Percentiles rank a stretch among this genome's conserved stretches.
These are phyloP conservation scores for Rhopalosiphum nymphaeae DNA, from an alignment of 2,888 invertebrate genomes.

Conservation along the genomic window DNA sequence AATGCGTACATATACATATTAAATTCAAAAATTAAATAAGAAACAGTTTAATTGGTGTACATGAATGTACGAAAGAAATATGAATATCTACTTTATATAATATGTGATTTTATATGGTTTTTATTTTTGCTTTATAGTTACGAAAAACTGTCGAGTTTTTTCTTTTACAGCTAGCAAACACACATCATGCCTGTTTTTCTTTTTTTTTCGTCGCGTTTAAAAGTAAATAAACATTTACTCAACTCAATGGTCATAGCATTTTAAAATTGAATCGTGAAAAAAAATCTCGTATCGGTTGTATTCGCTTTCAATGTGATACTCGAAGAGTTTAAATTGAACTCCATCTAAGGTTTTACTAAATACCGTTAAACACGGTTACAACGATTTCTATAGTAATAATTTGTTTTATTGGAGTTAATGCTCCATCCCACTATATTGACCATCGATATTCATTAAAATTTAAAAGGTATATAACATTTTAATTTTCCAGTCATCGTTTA, in stretches of 20 bases:
- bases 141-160: not conserved
- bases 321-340: conserved; percentile 3
- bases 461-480: not conserved
- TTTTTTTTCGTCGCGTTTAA: not conserved
- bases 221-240: not conserved
- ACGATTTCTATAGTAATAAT: not conserved
- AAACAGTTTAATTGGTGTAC: not conserved
- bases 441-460: not conserved
- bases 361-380: not conserved
- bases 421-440: not conserved
- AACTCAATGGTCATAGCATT: not conserved
- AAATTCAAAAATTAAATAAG: not conserved
- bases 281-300: not conserved
- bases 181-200: not conserved
- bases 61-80: not conserved
- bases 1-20: not conserved
- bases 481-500: not conserved
- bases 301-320: not conserved
- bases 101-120: conserved; percentile 1
- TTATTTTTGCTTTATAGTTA: not conserved
- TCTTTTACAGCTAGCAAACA: not conserved
- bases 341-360: not conserved
- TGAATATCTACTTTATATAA: not conserved
- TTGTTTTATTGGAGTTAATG: not conserved
- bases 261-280: not conserved